phyloP scores from a whole-genome alignment of 1,140 invertebrate genomes.

The Drosophila seguyi region DNA sequence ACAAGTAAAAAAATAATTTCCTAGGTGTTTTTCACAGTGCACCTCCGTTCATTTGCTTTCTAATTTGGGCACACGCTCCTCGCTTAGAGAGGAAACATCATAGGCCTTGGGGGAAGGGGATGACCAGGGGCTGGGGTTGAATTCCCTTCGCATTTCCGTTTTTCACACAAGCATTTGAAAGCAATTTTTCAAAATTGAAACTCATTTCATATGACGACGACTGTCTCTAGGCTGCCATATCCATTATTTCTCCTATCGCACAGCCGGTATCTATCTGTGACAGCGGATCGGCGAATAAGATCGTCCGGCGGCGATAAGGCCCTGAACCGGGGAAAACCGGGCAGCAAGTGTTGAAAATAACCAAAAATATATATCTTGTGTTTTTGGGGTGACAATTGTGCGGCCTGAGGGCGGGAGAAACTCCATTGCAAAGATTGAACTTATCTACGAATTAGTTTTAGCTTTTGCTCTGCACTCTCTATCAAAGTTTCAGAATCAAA shows the following conservation, averaged over 20 bases:
- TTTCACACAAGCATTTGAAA: conserved; percentile 76
- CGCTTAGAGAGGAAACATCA: conserved; percentile 55
- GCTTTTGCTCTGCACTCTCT: conserved; percentile 21
- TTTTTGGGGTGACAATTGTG: conserved; percentile 62
- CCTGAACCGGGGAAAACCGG: not conserved
- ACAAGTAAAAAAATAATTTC: fast-evolving
- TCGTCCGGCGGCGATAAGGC: conserved; percentile 57
- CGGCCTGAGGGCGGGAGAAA: conserved; percentile 15
- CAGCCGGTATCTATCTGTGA: conserved; percentile 66
- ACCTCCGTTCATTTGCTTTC: conserved; percentile 63
- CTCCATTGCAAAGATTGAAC: conserved; percentile 6
- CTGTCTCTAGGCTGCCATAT: conserved; percentile 54
- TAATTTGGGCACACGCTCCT: conserved; percentile 79
- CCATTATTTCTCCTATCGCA: conserved; percentile 65
- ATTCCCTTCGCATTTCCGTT: conserved; percentile 70
- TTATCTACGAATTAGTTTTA: conserved; percentile 64
- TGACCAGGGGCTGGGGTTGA: conserved; percentile 10
- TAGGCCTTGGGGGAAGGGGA: conserved; percentile 16
- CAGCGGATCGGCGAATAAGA: conserved; percentile 70
- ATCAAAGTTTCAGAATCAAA: conserved; percentile 38
- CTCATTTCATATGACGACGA: conserved; percentile 63
- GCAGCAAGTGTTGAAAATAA: conserved; percentile 73
- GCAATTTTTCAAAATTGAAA: conserved; percentile 84
- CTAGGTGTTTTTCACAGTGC: not conserved
- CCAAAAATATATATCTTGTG: not conserved